A percentile compares a stretch with the other conserved stretches of the same genome.
phyloP scores from a whole-genome alignment of 1,140 invertebrate species.

The Prorops nasuta region DNA sequence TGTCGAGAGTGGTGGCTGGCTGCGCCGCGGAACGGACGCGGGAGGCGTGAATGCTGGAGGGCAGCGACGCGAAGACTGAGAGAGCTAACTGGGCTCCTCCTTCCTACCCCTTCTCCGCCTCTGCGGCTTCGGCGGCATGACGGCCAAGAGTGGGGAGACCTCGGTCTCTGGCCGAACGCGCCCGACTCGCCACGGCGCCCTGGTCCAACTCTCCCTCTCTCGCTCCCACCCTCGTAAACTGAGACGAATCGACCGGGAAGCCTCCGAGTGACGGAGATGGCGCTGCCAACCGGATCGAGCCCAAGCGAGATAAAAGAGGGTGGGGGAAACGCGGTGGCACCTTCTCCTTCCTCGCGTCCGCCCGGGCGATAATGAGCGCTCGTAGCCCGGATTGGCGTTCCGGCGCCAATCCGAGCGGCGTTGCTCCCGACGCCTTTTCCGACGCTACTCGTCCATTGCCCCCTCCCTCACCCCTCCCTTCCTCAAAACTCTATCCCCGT shows the following conservation, averaged over 20 bases:
- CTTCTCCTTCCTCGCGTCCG: conserved; percentile 20
- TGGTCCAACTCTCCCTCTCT: too few species aligned
- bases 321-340: too few species aligned
- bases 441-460: conserved; percentile 28
- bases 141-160: conserved; percentile 12
- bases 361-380: conserved; percentile 53
- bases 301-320: background rate
- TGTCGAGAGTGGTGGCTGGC: conserved; percentile 22
- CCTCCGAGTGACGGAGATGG: conserved; percentile 11
- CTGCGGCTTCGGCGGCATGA: background rate
- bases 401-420: conserved; percentile 52
- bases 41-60: conserved; percentile 57
- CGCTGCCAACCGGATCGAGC: conserved; percentile 3
- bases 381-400: conserved; percentile 52
- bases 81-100: conserved; percentile 45
- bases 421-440: conserved; percentile 54
- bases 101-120: conserved; percentile 41
- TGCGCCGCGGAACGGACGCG: conserved; percentile 39
- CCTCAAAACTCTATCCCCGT: conserved; percentile 8
- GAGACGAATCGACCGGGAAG: background rate
- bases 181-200: too few species aligned
- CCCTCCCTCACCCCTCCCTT: background rate
- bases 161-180: too few species aligned
- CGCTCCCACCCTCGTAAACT: background rate
- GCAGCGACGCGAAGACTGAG: conserved; percentile 53